These are phyloP conservation scores for Etheostoma cragini DNA, from an alignment of 2,113 vertebrate species.

Conservation along the genomic window DNA sequence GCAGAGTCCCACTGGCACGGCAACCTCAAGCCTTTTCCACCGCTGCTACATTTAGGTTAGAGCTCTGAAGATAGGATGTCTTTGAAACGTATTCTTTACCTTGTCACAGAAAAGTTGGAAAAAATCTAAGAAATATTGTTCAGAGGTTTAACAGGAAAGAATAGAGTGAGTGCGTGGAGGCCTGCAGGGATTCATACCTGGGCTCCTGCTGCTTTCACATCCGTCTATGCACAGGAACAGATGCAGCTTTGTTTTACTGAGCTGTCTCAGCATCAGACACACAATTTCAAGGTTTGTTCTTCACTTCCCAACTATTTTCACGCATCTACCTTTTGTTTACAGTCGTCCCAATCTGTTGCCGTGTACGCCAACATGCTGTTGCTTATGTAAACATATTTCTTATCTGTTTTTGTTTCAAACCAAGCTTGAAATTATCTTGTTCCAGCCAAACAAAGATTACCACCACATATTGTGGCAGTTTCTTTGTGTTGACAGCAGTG, in stretches of 20 bases:
- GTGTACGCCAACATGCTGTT: neutral
- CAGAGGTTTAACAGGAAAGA: constrained; percentile 39
- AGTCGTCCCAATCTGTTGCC: neutral
- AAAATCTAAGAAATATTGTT: constrained; percentile 63
- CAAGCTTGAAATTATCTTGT: constrained; percentile 55
- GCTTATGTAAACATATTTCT: neutral
- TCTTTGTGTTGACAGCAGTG: constrained; percentile 33
- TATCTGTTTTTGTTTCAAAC: constrained; percentile 32
- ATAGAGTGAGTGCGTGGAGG: constrained; percentile 23
- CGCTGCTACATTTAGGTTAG: constrained; percentile 56
- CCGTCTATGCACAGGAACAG: constrained; percentile 59
- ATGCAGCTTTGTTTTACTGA: constrained; percentile 63
- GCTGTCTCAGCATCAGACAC: constrained; percentile 39
- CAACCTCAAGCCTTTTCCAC: constrained; percentile 56
- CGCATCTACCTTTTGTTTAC: neutral
- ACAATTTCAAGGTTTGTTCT: constrained; percentile 14
- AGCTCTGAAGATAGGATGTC: constrained; percentile 47
- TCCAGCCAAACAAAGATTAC: constrained; percentile 39
- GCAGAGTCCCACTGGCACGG: constrained; percentile 28
- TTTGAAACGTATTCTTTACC: constrained; percentile 70
- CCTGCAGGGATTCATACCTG: constrained; percentile 55
- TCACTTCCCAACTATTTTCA: neutral
- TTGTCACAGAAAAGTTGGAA: constrained; percentile 50
- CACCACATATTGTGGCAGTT: constrained; percentile 12
- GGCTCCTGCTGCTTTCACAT: constrained; percentile 60